Evolutionary conservation across 2,888 invertebrate species (phyloP), one percentile per base, ranked within the genome.

Genomic region (Zygaena filipendulae): DNA sequence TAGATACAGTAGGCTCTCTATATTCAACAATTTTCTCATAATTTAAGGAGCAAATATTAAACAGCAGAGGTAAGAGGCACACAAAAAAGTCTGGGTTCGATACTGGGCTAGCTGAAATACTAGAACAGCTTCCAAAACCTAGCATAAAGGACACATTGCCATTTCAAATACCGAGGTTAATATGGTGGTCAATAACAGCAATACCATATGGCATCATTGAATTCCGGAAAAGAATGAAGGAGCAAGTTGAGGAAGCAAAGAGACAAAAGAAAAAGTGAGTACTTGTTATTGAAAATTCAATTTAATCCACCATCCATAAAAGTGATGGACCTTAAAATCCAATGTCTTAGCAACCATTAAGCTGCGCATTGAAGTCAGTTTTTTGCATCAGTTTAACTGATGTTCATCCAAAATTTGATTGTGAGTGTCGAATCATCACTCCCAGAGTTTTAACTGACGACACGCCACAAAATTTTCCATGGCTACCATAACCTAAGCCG

Each of bases 111-210:
- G 84, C 87, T 1, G 83, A 85, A 30, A 83, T 87, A 34, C 57
- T 87, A 5, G 85, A 85, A 18, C 84, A 86, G 51, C 81, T 90
- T 25, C 87, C 90, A 2, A 82, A 86, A 47, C 90, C 91, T 2
- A 87, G 87, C 42, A 61, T 88, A 40, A 81, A 82, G 52, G 87
- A 94, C 52, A 92, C 92, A 2, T 67, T 94, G 45, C 95, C 94
- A 0, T 87, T 91, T 54, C 94, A 94, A 82, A 85, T 93, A 51
- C 90, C 91, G 0, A 61, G 85, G 40, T 82, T 86, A 40, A 66
- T 87, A 14, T 88, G 87, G 84, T 77, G 83, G 57, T 57, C 82
- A 8, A 66, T 87, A 8, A 70, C 81, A 2, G 82, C 82, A 10
- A 58, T 88, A 30, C 90, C 90, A 0, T 58, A 53, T 3, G 53